Evolutionary conservation across 2,113 vertebrate species (phyloP).

Genomic region (Globicephala melas): DNA sequence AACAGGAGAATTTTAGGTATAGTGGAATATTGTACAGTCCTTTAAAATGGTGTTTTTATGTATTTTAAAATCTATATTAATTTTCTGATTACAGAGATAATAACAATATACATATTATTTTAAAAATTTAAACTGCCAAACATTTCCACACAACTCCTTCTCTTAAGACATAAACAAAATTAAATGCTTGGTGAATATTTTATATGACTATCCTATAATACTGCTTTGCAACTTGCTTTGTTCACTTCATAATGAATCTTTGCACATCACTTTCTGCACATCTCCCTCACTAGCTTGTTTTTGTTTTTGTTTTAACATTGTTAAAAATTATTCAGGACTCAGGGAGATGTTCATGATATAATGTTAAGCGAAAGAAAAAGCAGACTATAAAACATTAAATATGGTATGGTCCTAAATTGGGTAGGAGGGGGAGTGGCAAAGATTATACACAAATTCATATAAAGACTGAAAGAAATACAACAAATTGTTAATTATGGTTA

Average conservation of each 20-base stretch:
- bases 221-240: background rate
- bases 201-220: background rate
- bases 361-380: background rate
- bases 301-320: background rate
- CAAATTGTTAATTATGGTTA: background rate
- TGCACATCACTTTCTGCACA: background rate
- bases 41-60: background rate
- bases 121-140: background rate
- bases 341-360: background rate
- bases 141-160: background rate
- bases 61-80: background rate
- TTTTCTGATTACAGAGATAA: background rate
- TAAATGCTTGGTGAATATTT: slow-evolving; percentile 15
- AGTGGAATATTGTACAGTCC: background rate
- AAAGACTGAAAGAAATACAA: background rate
- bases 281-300: background rate
- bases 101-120: background rate
- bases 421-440: background rate
- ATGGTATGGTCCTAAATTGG: background rate
- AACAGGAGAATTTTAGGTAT: background rate
- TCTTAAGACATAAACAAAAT: slow-evolving; percentile 2
- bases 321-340: background rate
- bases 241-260: background rate
- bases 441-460: background rate
- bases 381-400: background rate